Base-by-base conservation (phyloP, 2,113 vertebrate species). In the Nettapus auritus region DNA sequence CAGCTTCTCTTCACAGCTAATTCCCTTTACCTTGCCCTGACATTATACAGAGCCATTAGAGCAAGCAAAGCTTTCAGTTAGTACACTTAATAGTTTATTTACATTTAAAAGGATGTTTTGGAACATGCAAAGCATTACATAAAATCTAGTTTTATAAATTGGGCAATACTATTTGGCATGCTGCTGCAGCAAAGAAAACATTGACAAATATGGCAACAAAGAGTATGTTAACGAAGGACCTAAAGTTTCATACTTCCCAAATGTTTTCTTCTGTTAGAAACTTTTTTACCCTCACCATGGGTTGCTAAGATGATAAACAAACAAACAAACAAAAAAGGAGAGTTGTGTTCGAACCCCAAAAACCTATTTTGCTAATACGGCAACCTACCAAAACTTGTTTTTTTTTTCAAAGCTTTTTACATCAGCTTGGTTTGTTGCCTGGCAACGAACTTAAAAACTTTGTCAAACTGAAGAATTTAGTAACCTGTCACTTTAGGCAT, bases 131-230 rank as follows among this genome's bases (percentile, higher is more conserved):
- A 92, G 55, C 62, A 31, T 86, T 86, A 86, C 64, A 75, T 82
- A 92, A 96, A 96, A 90, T n/a, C 62, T 29, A 86, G 82, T 83
- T 75, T 64, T 86, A 84, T 84, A 46, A 36, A 33, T 38, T 59
- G 38, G 70, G 70, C 77, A 96, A 92, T 44, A 92, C 31, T 80
- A 92, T 94, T 77, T 96, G 87, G 91, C 60, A 75, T 28, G 66
- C 46, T 94, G 64, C 57, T 90, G 40, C 40, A 56, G 31, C 46
- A 36, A 66, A 80, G 9, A 75, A 70, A 28, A 70, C 3, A 0
- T 22, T 34, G 36, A 71, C 33, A 83, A 85, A 33, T 78, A 57
- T 2, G 12, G 28, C 29, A 85, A 19, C 13, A 66, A 60, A 59
- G 6, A 82, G 31, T 21, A 60, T 12, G 15, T 76, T 88, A 52